Conservation (phyloP, 1,140 invertebrate genomes). For the Muscidifurax raptorellus region DNA sequence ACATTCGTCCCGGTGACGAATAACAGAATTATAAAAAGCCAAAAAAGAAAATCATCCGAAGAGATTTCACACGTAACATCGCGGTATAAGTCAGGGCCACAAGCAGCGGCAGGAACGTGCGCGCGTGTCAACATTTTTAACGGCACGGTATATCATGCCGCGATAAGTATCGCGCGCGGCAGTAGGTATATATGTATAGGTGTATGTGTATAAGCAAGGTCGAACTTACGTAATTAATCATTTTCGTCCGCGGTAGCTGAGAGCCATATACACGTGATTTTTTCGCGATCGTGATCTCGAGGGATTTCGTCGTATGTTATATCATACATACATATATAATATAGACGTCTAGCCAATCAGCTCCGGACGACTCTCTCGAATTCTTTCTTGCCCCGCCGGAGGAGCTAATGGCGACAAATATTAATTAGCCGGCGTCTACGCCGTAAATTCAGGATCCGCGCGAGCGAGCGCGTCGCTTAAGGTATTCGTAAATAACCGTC, state of each 20-base stretch:
- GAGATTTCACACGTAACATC: not conserved
- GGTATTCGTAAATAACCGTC: slow-evolving; percentile 69
- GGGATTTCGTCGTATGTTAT: not conserved
- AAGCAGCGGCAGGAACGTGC: not conserved
- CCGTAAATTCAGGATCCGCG: slow-evolving; percentile 43
- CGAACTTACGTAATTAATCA: slow-evolving; percentile 65
- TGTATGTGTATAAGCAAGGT: slow-evolving; percentile 57
- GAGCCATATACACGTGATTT: not conserved
- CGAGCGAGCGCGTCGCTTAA: slow-evolving; percentile 40
- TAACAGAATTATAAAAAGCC: not conserved
- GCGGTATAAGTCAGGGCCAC: not conserved
- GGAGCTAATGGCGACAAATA: slow-evolving; percentile 70
- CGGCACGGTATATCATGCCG: slow-evolving; percentile 61
- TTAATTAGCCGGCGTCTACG: slow-evolving; percentile 65
- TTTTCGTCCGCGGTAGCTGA: slow-evolving; percentile 55
- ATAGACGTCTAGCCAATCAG: no score
- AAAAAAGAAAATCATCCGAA: slow-evolving; percentile 16
- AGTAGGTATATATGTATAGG: not conserved
- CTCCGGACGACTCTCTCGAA: not conserved
- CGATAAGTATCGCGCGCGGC: slow-evolving; percentile 64
- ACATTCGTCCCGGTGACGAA: no score
- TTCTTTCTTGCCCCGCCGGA: not conserved
- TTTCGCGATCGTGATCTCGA: not conserved
- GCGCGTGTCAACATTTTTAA: slow-evolving; percentile 60
- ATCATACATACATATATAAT: no score